Evolutionary conservation across 2,113 vertebrate species (phyloP).

Genomic region (Ivindomyrus marchei): DNA sequence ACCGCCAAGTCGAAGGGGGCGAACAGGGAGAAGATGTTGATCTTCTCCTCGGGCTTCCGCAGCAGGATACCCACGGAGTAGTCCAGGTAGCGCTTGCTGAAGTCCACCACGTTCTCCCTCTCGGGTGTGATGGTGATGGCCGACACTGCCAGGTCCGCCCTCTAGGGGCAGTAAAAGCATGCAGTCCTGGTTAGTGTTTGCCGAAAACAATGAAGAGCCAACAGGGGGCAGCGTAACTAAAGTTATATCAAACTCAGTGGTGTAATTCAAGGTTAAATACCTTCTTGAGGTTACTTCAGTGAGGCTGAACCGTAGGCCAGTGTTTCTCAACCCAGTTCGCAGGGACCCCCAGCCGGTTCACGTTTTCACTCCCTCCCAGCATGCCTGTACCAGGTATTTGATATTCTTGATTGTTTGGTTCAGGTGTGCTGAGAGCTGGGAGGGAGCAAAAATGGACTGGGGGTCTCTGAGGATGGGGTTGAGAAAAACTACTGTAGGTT

Average conservation of each 20-base stretch:
- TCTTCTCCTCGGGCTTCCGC: constrained; percentile 86
- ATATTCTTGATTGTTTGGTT: neutral
- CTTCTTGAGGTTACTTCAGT: neutral
- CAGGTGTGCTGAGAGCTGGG: neutral
- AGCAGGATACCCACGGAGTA: constrained; percentile 93
- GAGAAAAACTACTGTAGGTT: neutral
- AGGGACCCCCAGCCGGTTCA: neutral
- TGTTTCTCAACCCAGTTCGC: neutral
- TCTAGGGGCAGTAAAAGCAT: constrained; percentile 54
- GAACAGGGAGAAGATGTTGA: constrained; percentile 95
- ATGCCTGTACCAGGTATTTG: neutral
- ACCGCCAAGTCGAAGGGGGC: constrained; percentile 92
- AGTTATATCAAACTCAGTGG: neutral
- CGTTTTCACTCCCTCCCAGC: neutral
- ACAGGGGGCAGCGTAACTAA: neutral
- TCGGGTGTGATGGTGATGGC: constrained; percentile 96
- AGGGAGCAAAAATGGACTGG: neutral
- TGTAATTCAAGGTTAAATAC: neutral
- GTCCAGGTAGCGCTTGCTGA: constrained; percentile 97
- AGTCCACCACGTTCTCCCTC: constrained; percentile 90
- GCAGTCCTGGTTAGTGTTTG: neutral
- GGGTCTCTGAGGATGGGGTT: neutral
- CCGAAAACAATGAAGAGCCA: neutral
- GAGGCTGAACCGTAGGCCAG: neutral
- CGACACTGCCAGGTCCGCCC: constrained; percentile 86